Percentiles rank a stretch among this genome's conserved stretches.
Conservation (phyloP, 1,140 invertebrate genomes). For the Drosophila insularis region DNA sequence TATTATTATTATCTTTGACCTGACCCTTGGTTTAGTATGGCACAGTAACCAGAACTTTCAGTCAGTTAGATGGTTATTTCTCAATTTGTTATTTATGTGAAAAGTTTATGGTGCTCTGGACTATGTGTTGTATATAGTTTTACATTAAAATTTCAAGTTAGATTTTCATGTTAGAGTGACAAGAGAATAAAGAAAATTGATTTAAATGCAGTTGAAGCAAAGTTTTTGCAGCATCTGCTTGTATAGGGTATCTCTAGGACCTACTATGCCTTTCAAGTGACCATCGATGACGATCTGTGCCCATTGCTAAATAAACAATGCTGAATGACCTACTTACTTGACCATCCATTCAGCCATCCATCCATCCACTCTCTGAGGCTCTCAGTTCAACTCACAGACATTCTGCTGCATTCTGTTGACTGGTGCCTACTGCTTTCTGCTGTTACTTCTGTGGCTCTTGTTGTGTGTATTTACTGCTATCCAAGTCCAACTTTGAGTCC, state of each 20-base stretch:
- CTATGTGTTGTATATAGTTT: conserved; percentile 21
- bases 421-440: conserved; percentile 7
- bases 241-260: too few species aligned
- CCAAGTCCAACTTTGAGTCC: conserved; percentile 2
- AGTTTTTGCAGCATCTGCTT: too few species aligned
- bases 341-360: conserved; percentile 20
- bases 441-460: not conserved
- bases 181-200: too few species aligned
- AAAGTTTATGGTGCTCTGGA: conserved; percentile 43
- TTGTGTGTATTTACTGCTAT: conserved; percentile 3
- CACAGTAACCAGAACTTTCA: not conserved
- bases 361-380: conserved; percentile 32
- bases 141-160: conserved; percentile 6
- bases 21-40: conserved; percentile 19
- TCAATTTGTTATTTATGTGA: conserved; percentile 57
- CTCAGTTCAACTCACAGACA: conserved; percentile 34
- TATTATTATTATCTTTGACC: conserved; percentile 74
- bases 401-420: conserved; percentile 8
- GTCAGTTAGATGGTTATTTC: conserved; percentile 27
- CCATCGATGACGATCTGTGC: not conserved
- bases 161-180: not conserved
- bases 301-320: conserved; percentile 40
- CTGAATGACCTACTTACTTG: conserved; percentile 35
- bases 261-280: too few species aligned
- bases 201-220: too few species aligned